These are phyloP conservation scores for Platysternon megacephalum DNA, from an alignment of 2,113 vertebrate genomes.

Conservation along the genomic window DNA sequence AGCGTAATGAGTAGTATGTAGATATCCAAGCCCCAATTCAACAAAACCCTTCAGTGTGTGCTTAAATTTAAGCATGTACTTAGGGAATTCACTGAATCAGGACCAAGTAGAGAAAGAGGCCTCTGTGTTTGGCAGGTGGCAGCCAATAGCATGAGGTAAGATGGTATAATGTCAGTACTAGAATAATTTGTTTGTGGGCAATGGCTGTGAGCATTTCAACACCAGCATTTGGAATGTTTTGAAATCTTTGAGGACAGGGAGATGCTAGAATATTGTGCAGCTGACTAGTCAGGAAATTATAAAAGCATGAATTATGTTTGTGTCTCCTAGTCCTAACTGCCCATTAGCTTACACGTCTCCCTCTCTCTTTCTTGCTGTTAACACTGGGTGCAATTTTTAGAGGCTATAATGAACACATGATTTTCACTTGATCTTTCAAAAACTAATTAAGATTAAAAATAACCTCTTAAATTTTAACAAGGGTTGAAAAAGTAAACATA, in stretches of 20 bases:
- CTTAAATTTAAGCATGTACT: background rate
- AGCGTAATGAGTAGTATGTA: background rate
- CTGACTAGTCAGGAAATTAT: background rate
- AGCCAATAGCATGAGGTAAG: background rate
- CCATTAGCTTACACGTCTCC: background rate
- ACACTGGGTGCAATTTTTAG: background rate
- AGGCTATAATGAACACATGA: background rate
- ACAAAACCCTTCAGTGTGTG: background rate
- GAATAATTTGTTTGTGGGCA: background rate
- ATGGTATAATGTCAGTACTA: background rate
- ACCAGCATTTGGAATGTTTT: background rate
- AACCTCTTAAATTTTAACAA: background rate
- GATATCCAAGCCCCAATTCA: background rate
- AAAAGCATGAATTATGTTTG: background rate
- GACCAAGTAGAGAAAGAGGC: accelerated
- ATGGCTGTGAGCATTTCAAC: background rate
- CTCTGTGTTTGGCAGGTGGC: background rate
- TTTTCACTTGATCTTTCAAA: background rate
- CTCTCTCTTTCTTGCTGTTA: background rate
- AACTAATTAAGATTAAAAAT: background rate
- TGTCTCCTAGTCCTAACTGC: background rate
- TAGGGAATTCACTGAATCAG: background rate
- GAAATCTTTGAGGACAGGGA: background rate
- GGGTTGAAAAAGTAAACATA: background rate
- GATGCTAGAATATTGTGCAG: background rate